Base-by-base conservation (phyloP, 2,113 vertebrate species). In the Macheiramphus alcinus region DNA sequence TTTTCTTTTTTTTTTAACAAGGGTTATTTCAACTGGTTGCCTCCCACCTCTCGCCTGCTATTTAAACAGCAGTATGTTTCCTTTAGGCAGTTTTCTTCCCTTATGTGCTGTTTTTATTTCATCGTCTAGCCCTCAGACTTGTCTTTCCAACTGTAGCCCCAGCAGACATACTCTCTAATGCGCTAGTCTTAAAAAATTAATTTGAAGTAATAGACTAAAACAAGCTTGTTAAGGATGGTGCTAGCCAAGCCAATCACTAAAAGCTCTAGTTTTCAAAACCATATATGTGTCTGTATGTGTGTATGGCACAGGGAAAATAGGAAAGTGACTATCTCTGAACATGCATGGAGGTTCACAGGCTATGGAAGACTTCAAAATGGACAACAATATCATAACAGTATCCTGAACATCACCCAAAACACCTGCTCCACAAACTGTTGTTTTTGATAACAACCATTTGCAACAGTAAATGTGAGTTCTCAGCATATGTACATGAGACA, bases 181-280 rank as follows among this genome's bases (percentile, higher is more conserved):
- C 66, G 82, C 72, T 62, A 63, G 56, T 67, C 91, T 95, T 97
- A 88, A 97, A 97, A 97, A 88, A 97, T 96, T 95, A 86, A 96
- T 96, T 94, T 96, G 91, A 91, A 95, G 91, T 95, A 95, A 96
- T 94, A 93, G 92, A 92, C 80, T 94, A 91, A 94, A 97, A 70
- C 90, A 96, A 94, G 87, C 81, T 91, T 95, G 92, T 96, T 91
- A 97, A 88, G 72, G 42, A 86, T 95, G 91, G 73, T 93, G 86
- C 78, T 78, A 73, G 73, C 88, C 13, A 4, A 94, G 52, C 65
- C 93, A 85, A 27, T 86, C 84, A 47, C 80, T 94, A 52, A 83
- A 78, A 93, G 70, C 74, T 86, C 66, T 87, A 21, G 79, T 55
- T 93, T 86, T 74, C 43, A 73, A 59, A 90, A 95, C 38, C 61